These are phyloP conservation scores for Ctenodactylus gundi DNA, from an alignment of 2,113 vertebrate genomes.

Conservation along the genomic window DNA sequence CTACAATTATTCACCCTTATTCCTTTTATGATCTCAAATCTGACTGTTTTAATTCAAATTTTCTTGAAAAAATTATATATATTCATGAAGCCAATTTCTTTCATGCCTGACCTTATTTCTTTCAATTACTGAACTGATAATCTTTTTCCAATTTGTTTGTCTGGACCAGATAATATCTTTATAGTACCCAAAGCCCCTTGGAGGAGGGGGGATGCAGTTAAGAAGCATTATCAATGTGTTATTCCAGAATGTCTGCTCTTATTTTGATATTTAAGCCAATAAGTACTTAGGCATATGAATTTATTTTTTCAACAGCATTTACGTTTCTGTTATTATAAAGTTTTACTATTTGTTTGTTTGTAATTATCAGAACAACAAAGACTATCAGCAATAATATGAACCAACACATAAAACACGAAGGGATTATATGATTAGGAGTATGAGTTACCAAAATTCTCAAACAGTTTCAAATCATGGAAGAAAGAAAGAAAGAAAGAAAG, in stretches of 20 bases:
- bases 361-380: not conserved
- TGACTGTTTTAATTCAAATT: conserved; percentile 28
- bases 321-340: conserved; percentile 7
- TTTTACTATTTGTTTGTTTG: conserved; percentile 14
- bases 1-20: not conserved
- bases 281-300: not conserved
- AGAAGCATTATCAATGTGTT: conserved; percentile 2
- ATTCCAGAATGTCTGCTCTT: conserved; percentile 24
- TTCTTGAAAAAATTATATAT: not conserved
- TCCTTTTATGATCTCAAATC: not conserved
- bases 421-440: not conserved
- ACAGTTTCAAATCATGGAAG: not conserved
- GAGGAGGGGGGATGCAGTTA: not conserved
- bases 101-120: conserved; percentile 4
- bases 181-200: not conserved
- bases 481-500: not conserved
- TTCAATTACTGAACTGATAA: conserved; percentile 33
- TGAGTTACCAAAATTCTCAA: not conserved
- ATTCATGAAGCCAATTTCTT: not conserved
- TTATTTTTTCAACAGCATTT: not conserved
- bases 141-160: conserved; percentile 26
- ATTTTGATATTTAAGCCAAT: conserved; percentile 37
- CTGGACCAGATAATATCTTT: conserved; percentile 39
- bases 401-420: not conserved
- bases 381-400: not conserved